These are phyloP conservation scores for Caenorhabditis japonica DNA, from an alignment of 2,888 invertebrate species.

Conservation along the genomic window DNA sequence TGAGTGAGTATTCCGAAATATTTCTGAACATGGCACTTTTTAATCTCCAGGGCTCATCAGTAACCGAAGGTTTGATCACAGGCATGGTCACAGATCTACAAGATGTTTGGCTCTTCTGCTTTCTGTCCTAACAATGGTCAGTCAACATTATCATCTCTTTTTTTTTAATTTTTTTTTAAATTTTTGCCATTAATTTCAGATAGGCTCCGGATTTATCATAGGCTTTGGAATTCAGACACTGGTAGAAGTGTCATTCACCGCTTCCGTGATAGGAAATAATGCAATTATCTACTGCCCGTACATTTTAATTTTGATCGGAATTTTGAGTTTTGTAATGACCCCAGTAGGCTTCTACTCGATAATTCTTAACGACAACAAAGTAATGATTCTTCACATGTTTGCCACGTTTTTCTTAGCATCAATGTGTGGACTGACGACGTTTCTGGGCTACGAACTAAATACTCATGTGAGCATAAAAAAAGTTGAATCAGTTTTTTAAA, in stretches of 20 bases:
- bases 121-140: constrained; percentile 45
- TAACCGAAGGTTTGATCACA: constrained; percentile 33
- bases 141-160: background rate
- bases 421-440: constrained; percentile 21
- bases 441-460: constrained; percentile 39
- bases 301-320: constrained; percentile 30
- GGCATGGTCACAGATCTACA: constrained; percentile 21
- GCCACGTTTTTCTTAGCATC: constrained; percentile 27
- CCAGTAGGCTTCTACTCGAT: constrained; percentile 54
- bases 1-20: no score
- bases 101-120: constrained; percentile 45
- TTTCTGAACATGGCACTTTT: no score
- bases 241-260: constrained; percentile 39
- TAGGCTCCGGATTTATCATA: constrained; percentile 43
- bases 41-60: constrained; percentile 22
- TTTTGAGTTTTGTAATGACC: constrained; percentile 48
- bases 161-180: no score
- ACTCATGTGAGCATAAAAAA: constrained; percentile 40
- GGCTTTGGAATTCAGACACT: constrained; percentile 49
- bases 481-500: no score
- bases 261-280: constrained; percentile 46
- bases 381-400: constrained; percentile 43
- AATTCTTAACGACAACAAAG: constrained; percentile 38
- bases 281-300: constrained; percentile 29
- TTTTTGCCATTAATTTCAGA: no score